Conservation (phyloP, 2,888 invertebrate species). For the Cosmopolites sordidus region DNA sequence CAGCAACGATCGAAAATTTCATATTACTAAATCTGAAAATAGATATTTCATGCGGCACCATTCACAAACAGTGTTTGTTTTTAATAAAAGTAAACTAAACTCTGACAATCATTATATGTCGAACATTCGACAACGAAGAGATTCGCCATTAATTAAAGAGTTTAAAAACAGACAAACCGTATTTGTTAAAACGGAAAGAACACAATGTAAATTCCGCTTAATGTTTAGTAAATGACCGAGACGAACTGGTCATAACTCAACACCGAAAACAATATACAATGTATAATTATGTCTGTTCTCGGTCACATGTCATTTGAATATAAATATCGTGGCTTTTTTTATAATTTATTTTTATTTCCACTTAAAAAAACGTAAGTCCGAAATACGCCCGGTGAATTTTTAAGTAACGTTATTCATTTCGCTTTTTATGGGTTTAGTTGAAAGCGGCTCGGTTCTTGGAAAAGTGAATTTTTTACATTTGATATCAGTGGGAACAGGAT, state of each 20-base stretch:
- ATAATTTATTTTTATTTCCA: conserved; percentile 20
- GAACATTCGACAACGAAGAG: no score
- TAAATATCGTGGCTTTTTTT: conserved; percentile 20
- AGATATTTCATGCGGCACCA: no score
- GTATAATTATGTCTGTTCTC: conserved; percentile 21
- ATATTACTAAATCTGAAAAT: no score
- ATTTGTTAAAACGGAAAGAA: no score
- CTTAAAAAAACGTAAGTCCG: conserved; percentile 16
- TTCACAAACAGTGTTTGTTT: no score
- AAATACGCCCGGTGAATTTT: conserved; percentile 19
- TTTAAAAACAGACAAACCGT: no score
- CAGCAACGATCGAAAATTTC: no score
- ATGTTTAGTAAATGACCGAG: no score
- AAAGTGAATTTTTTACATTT: conserved; percentile 11
- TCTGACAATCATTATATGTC: no score
- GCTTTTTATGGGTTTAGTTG: conserved; percentile 13
- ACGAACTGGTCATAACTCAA: conserved; percentile 14
- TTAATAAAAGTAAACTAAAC: no score
- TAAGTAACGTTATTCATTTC: conserved; percentile 15
- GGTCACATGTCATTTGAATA: conserved; percentile 21
- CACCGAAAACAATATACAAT: conserved; percentile 22
- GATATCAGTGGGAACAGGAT: conserved; percentile 12
- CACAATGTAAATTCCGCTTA: no score
- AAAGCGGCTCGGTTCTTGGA: conserved; percentile 10
- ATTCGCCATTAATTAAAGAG: no score